These are phyloP conservation scores for Danaus plexippus DNA, from an alignment of 1,140 invertebrate genomes.

Conservation along the genomic window DNA sequence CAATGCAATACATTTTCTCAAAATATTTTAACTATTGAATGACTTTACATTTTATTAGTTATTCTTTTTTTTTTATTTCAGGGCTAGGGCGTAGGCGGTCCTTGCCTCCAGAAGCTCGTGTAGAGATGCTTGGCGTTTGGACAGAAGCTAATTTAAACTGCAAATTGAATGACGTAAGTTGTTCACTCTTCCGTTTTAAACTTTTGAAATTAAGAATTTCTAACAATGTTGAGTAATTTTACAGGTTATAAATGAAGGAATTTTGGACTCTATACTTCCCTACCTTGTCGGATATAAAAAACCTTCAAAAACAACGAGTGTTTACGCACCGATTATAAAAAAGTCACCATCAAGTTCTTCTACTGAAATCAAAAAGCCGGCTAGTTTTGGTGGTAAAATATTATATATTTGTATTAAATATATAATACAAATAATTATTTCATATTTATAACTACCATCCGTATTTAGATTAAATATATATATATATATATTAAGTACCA, in stretches of 20 bases:
- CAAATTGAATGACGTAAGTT: conserved; percentile 60
- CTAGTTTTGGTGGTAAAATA: conserved; percentile 60
- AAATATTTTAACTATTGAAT: conserved; percentile 7
- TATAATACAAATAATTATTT: neutral
- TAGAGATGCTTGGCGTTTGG: conserved; percentile 66
- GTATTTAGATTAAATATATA: neutral
- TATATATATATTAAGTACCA: neutral
- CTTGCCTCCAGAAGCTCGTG: conserved; percentile 41
- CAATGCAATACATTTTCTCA: neutral
- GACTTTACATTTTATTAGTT: neutral
- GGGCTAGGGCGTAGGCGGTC: conserved; percentile 35
- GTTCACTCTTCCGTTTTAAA: conserved; percentile 45
- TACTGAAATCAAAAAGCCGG: conserved; percentile 69
- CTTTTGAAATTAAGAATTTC: too few relatives aligned
- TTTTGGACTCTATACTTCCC: conserved; percentile 83
- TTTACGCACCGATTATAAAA: conserved; percentile 73
- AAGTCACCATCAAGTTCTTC: conserved; percentile 48
- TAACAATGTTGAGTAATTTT: neutral
- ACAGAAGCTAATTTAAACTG: conserved; percentile 65
- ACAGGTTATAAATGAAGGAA: conserved; percentile 80
- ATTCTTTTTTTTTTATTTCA: conserved; percentile 16
- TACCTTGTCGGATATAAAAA: conserved; percentile 74
- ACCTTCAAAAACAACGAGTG: conserved; percentile 59
- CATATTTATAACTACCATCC: conserved; percentile 7
- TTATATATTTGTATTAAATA: neutral